Base-by-base conservation (phyloP, 2,113 vertebrate genomes). In the Axis porcinus region DNA sequence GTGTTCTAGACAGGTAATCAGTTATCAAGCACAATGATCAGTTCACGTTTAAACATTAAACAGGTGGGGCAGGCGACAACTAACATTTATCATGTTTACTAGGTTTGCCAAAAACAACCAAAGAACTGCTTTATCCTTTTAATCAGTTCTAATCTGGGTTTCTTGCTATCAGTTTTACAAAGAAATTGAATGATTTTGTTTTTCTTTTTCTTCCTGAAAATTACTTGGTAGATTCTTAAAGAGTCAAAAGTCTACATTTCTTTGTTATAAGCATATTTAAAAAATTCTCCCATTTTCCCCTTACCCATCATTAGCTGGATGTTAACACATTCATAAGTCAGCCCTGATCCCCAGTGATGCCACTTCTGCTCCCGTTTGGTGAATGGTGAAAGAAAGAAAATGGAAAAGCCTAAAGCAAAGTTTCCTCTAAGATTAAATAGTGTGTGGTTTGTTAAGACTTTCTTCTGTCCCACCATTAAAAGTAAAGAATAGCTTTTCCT, bases 401-500 rank as follows among this genome's bases (percentile, higher is more conserved):
- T 62, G 13, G 9, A 91, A 82, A 86, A 93, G 40, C 62, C 91
- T 62, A 82, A 94, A 94, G 28, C 45, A 82, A 67, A 70, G n/a
- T 87, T 86, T 92, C 86, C 30, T 67, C n/a, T 96, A 83, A 64
- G 50, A 91, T 93, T 67, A 92, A 95, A 91, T 45, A 81, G 13
- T 86, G 60, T 76, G 95, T 98, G 93, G 64, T 97, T 98, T 98
- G 97, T 98, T 98, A 93, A 96, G 11, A 30, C 58, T 98, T 97
- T 92, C 97, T 94, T 62, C 88, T 97, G 85, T 54, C 19, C 54
- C 54, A 91, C 25, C 86, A 82, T 94, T 79, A 97, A 96, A 92
- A 97, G 92, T 93, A 84, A 89, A 84, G 96, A 98, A 98, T 98
- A 96, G 94, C 98, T 98, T 98, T 97, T 97, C 83, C 97, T 98